phyloP scores from a whole-genome alignment of 2,113 vertebrate genomes.

The Nyctibius bracteatus region DNA sequence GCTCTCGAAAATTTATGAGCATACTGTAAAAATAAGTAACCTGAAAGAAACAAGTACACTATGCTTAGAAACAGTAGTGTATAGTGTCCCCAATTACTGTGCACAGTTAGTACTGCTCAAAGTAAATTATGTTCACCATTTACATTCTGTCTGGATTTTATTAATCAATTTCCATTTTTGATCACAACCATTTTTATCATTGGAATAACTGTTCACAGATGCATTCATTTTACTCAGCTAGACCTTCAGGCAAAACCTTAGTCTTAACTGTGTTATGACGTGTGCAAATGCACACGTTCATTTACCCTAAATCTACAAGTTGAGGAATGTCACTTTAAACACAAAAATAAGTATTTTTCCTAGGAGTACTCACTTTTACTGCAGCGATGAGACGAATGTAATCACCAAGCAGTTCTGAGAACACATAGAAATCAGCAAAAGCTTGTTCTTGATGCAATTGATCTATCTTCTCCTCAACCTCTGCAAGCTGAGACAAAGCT shows the following conservation, averaged over 20 bases:
- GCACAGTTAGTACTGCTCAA: background rate
- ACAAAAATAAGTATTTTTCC: background rate
- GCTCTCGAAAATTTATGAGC: background rate
- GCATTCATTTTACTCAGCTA: background rate
- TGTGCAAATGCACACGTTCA: background rate
- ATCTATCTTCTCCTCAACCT: slow-evolving; percentile 98
- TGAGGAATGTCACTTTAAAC: background rate
- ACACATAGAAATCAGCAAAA: slow-evolving; percentile 92
- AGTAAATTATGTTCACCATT: background rate
- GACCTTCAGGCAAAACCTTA: background rate
- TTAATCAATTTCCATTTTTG: background rate
- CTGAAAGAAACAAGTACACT: background rate
- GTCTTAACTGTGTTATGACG: background rate
- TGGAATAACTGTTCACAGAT: background rate
- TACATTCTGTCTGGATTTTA: background rate
- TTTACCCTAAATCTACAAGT: background rate
- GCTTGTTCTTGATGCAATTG: slow-evolving; percentile 96
- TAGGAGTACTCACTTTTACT: slow-evolving; percentile 83
- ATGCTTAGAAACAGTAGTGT: background rate
- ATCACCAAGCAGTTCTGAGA: slow-evolving; percentile 94
- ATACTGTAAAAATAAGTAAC: background rate
- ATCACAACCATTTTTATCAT: background rate
- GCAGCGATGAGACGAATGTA: slow-evolving; percentile 94
- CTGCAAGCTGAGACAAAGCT: slow-evolving; percentile 96
- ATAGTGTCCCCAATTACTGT: background rate